These are phyloP conservation scores for Cardiocondyla obscurior DNA, from an alignment of 1,140 invertebrate genomes.

Conservation along the genomic window DNA sequence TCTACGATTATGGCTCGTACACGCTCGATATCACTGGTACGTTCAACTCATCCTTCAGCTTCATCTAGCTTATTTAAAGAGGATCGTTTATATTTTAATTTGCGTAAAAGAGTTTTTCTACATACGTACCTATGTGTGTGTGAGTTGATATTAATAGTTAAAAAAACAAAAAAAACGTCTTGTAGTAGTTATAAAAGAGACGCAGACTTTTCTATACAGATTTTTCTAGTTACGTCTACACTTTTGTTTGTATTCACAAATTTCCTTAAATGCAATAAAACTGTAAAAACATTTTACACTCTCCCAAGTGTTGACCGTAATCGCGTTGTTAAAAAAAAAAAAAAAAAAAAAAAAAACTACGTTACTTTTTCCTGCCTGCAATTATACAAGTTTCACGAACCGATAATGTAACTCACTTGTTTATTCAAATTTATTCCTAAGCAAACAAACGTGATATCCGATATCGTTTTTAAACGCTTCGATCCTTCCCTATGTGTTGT, in stretches of 20 bases:
- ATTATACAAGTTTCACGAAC: background rate
- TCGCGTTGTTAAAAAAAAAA: background rate
- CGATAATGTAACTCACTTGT: background rate
- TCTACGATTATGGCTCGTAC: slow-evolving; percentile 94
- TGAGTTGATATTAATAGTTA: background rate
- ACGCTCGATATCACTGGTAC: slow-evolving; percentile 96
- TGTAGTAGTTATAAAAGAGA: background rate
- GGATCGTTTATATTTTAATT: background rate
- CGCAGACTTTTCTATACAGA: background rate
- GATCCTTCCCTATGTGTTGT: too few species aligned
- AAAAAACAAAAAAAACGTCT: too few species aligned
- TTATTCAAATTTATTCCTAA: background rate
- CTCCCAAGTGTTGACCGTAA: background rate
- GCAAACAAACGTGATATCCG: background rate
- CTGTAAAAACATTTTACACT: background rate
- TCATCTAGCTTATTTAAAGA: background rate
- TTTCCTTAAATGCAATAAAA: background rate
- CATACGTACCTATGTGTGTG: background rate
- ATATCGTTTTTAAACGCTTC: background rate
- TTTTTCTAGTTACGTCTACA: background rate
- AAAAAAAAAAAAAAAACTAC: too few species aligned
- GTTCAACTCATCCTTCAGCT: slow-evolving; percentile 46
- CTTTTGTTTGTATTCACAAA: background rate
- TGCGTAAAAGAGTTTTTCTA: background rate
- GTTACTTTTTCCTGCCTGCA: background rate